phyloP scores from a whole-genome alignment of 1,140 invertebrate genomes.

The Nasonia giraulti region DNA sequence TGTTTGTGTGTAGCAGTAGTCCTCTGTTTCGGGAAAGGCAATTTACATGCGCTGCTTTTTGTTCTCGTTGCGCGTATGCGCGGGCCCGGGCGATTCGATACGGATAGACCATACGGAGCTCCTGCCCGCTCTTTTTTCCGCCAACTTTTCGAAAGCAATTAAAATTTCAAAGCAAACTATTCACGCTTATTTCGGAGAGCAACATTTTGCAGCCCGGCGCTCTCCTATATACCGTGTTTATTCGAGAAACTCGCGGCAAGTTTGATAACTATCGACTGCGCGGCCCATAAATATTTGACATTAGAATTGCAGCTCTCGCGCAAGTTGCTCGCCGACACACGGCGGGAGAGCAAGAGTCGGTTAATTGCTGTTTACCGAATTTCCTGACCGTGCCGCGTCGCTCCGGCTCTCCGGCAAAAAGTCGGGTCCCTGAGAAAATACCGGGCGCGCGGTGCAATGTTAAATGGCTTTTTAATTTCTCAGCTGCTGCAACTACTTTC shows the following conservation, averaged over 20 bases:
- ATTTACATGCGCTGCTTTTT: slow-evolving; percentile 11
- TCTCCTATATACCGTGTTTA: not conserved
- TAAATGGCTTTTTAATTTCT: slow-evolving; percentile 42
- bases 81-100: not conserved
- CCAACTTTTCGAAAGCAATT: not conserved
- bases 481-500: not conserved
- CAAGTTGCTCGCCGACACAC: not conserved
- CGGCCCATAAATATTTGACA: not conserved
- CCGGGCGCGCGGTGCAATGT: slow-evolving; percentile 2
- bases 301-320: not conserved
- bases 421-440: slow-evolving; percentile 6
- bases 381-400: not conserved
- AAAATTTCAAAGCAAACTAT: slow-evolving; percentile 3
- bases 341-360: not conserved
- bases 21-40: not conserved
- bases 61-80: not conserved
- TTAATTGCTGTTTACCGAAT: slow-evolving; percentile 40
- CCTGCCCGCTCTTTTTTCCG: not conserved
- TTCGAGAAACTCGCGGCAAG: not conserved
- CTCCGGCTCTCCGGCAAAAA: not conserved
- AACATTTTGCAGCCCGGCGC: not conserved
- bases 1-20: not conserved
- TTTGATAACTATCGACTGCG: not conserved
- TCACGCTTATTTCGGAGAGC: not conserved
- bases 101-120: not conserved